A percentile compares a stretch with the other conserved stretches of the same genome.
Evolutionary conservation across 2,113 vertebrate genomes (phyloP).

Genomic region (Edolisoma coerulescens): DNA sequence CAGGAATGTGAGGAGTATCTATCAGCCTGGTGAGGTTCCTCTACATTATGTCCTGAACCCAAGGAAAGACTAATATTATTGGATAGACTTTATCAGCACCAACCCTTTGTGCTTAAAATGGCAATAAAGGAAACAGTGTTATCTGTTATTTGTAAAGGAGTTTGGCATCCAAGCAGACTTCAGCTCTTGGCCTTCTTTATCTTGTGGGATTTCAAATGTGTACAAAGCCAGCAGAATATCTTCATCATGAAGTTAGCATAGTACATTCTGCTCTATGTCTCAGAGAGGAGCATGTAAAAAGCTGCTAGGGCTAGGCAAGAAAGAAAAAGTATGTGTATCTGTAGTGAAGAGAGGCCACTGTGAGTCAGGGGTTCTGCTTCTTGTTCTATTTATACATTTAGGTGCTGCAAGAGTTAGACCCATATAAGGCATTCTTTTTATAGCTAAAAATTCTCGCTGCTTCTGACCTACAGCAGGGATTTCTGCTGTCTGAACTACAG

Average conservation of each 20-base stretch:
- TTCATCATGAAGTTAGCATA: not conserved
- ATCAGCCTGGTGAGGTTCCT: not conserved
- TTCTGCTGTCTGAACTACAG: not conserved
- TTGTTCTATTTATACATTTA: not conserved
- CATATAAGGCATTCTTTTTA: not conserved
- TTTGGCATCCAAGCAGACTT: not conserved
- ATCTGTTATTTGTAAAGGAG: not conserved
- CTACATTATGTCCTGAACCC: not conserved
- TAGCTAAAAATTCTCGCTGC: not conserved
- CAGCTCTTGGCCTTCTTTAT: not conserved
- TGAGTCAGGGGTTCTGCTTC: not conserved
- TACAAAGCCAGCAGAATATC: not conserved
- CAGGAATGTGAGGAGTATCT: not conserved
- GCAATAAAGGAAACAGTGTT: not conserved
- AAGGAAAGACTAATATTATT: not conserved
- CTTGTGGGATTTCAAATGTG: not conserved
- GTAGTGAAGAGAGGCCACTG: not conserved
- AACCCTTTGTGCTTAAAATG: not conserved
- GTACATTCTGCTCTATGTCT: not conserved
- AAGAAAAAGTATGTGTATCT: not conserved
- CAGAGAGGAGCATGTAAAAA: not conserved
- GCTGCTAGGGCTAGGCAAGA: not conserved
- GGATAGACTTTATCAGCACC: not conserved
- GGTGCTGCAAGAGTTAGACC: not conserved
- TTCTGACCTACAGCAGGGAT: not conserved